phyloP scores from a whole-genome alignment of 2,797 vertebrate genomes.

The Xerus rutilus region DNA sequence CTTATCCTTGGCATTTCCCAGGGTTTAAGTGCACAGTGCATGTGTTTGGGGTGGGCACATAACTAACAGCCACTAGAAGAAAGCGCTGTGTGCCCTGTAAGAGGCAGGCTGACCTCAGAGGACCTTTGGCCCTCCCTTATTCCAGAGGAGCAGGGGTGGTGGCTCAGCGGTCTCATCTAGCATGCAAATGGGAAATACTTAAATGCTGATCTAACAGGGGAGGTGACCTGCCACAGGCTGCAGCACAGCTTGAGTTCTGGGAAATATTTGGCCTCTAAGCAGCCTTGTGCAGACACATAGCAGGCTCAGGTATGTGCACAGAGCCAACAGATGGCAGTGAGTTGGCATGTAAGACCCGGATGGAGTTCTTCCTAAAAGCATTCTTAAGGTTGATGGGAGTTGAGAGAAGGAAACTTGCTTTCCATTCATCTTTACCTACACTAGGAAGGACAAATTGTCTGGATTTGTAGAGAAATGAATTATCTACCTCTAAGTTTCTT shows the following conservation, averaged over 20 bases:
- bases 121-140: background rate
- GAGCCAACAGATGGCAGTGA: background rate
- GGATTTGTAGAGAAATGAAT: background rate
- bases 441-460: background rate
- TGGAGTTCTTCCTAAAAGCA: background rate
- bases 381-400: background rate
- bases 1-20: background rate
- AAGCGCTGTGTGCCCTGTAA: background rate
- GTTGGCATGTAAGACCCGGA: background rate
- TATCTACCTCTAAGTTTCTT: background rate
- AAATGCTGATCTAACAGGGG: constrained; percentile 71
- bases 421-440: background rate
- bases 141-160: background rate
- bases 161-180: constrained; percentile 52
- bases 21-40: fast-evolving
- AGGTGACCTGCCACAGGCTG: constrained; percentile 69
- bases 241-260: background rate
- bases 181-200: constrained; percentile 78
- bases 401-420: background rate
- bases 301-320: background rate
- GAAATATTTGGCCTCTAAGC: constrained; percentile 62
- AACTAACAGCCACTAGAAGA: background rate
- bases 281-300: constrained; percentile 65
- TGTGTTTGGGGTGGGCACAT: background rate
- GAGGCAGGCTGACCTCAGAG: background rate